These are phyloP conservation scores for Apis florea DNA, from an alignment of 1,140 invertebrate species.

Conservation along the genomic window DNA sequence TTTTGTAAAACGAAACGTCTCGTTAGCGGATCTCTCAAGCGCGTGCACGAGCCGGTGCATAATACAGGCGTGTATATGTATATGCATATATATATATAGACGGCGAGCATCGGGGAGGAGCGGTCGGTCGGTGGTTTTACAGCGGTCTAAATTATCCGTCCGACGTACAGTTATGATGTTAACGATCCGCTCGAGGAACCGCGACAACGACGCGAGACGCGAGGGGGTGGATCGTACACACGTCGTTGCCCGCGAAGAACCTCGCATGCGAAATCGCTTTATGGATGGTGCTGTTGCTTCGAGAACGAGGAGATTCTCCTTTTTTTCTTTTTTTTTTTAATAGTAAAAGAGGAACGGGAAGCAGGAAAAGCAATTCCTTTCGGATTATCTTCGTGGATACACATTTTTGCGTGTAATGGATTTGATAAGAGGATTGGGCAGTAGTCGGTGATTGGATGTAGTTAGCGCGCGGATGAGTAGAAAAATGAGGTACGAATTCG, in stretches of 20 bases:
- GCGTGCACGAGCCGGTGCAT: neutral
- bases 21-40: slow-evolving; percentile 73
- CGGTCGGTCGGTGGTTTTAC: slow-evolving; percentile 71
- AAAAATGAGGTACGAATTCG: too few species aligned
- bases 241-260: neutral
- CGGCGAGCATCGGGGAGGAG: slow-evolving; percentile 26
- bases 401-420: too few species aligned
- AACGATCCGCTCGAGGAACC: slow-evolving; percentile 68
- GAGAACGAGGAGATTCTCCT: too few species aligned
- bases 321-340: too few species aligned
- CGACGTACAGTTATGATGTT: slow-evolving; percentile 74
- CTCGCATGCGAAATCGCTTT: neutral
- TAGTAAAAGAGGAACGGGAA: neutral
- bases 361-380: neutral
- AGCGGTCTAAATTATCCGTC: slow-evolving; percentile 74
- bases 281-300: neutral
- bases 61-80: neutral
- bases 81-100: neutral
- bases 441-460: too few species aligned
- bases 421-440: too few species aligned
- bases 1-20: slow-evolving; percentile 78
- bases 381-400: too few species aligned
- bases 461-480: too few species aligned
- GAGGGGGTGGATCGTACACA: neutral
- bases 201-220: slow-evolving; percentile 3